Conservation (phyloP, 2,888 invertebrate species). For the Caenorhabditis sp. region DNA sequence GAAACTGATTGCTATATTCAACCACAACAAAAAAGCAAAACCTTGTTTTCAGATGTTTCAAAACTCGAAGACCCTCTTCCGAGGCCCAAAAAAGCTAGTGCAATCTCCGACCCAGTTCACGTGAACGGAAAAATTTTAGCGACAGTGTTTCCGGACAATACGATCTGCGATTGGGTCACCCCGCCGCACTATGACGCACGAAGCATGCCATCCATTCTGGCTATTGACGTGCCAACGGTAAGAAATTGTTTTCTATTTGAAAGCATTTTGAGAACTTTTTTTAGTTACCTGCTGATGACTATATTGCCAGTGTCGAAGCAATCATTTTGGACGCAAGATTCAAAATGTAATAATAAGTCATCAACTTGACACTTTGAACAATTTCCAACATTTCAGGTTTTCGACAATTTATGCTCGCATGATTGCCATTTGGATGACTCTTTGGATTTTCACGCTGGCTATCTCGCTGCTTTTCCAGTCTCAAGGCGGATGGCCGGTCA, state of each 20-base stretch:
- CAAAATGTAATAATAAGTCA: slow-evolving; percentile 71
- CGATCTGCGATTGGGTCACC: slow-evolving; percentile 80
- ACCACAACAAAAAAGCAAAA: slow-evolving; percentile 7
- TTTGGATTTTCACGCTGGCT: slow-evolving; percentile 75
- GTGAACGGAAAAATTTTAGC: slow-evolving; percentile 80
- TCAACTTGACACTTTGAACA: no score
- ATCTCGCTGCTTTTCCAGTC: slow-evolving; percentile 76
- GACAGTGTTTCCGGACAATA: slow-evolving; percentile 79
- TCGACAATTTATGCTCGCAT: slow-evolving; percentile 77
- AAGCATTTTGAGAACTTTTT: slow-evolving; percentile 40
- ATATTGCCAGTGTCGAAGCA: slow-evolving; percentile 94
- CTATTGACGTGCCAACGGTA: slow-evolving; percentile 74
- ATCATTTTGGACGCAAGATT: slow-evolving; percentile 92
- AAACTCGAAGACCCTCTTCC: slow-evolving; percentile 28
- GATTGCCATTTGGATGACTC: slow-evolving; percentile 78
- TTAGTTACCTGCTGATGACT: slow-evolving; percentile 95
- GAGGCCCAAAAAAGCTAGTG: slow-evolving; percentile 25
- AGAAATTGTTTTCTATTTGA: no score
- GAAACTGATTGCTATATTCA: no score
- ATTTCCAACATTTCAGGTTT: slow-evolving; percentile 70
- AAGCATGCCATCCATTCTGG: slow-evolving; percentile 79
- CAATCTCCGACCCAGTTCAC: slow-evolving; percentile 40
- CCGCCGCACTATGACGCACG: slow-evolving; percentile 80
- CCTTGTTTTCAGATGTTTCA: slow-evolving; percentile 27
- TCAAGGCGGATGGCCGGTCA: slow-evolving; percentile 73